These are phyloP conservation scores for Triplophysa rosa DNA, from an alignment of 2,113 vertebrate species.

Conservation along the genomic window DNA sequence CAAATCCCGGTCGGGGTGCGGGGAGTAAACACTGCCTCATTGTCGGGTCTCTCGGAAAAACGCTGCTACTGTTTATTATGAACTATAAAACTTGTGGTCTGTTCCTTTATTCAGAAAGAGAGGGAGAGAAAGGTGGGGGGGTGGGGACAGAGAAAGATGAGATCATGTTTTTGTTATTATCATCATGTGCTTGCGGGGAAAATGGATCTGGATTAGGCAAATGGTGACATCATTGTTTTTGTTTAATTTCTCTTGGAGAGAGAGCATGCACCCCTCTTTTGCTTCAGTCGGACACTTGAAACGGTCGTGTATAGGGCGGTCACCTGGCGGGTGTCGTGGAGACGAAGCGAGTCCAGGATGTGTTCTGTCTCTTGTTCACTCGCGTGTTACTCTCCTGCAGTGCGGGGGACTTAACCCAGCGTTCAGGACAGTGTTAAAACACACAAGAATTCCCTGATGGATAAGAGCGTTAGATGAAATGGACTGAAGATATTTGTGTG, in stretches of 20 bases:
- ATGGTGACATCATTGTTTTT: constrained; percentile 59
- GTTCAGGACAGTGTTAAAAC: not conserved
- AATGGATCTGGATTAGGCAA: constrained; percentile 50
- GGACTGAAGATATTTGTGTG: not conserved
- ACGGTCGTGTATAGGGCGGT: too few species aligned
- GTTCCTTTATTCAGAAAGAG: constrained; percentile 60
- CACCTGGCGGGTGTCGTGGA: not conserved
- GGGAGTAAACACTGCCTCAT: constrained; percentile 57
- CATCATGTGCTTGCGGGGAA: constrained; percentile 47
- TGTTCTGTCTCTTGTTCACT: not conserved
- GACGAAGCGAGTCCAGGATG: not conserved
- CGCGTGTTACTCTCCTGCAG: not conserved
- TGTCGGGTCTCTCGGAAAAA: constrained; percentile 50
- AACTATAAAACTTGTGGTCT: constrained; percentile 78
- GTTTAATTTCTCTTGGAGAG: constrained; percentile 49
- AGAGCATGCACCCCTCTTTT: constrained; percentile 27
- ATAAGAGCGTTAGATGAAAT: constrained; percentile 16
- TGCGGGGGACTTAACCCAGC: not conserved
- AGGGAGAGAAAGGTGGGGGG: not conserved
- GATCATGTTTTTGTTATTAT: constrained; percentile 61
- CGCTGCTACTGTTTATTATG: constrained; percentile 64
- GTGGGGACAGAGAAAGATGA: constrained; percentile 43
- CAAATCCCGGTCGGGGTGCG: constrained; percentile 44
- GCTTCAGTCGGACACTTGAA: not conserved
- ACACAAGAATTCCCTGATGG: constrained; percentile 33